Base-by-base conservation (phyloP, 2,888 invertebrate genomes). In the Malacosoma neustria region DNA sequence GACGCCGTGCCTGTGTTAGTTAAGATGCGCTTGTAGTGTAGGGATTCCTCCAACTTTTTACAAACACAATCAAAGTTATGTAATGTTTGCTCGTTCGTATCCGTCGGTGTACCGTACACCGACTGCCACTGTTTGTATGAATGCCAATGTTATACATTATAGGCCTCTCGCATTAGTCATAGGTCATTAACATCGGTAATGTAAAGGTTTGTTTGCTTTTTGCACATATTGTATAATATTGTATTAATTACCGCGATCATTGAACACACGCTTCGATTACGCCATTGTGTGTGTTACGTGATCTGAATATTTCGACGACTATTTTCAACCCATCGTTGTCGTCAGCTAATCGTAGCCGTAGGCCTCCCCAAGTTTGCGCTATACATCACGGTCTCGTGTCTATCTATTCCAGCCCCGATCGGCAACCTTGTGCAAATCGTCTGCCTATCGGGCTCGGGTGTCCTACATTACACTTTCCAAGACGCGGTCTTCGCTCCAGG, bases 61-160 rank as follows among this genome's bases (percentile, higher is more conserved):
- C 82, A 75, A 82, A 85, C 85, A 84, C 84, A 85, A 84, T 84
- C 84, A 84, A 81, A 84, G 81, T 85, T 85, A 84, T 85, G 84
- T 84, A 84, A 84, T 80, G 81, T 81, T 80, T 81, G 76, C 71
- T 72, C 70, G 80, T 74, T 79, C 75, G 77, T 79, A 80, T 69
- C 73, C 71, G 62, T 72, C n/a, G n/a, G n/a, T n/a, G n/a, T n/a
- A n/a, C n/a, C n/a, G 67, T 68, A 64, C 66, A 64, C 64, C 50
- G 58, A 55, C 64, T 62, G 71, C 75, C 63, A 67, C 79, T 69
- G 73, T 77, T 77, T 77, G 74, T 75, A 72, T 64, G 74, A 77
- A 75, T 81, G 73, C 76, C 80, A 79, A 80, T 80, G 76, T 75
- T 76, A 75, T 75, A 79, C 72, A 72, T 77, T 75, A 70, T 72